Percentiles rank a stretch among this genome's conserved stretches.
These are phyloP conservation scores for human DNA, from an alignment of 2,113 vertebrate genomes.

Conservation along the genomic window DNA sequence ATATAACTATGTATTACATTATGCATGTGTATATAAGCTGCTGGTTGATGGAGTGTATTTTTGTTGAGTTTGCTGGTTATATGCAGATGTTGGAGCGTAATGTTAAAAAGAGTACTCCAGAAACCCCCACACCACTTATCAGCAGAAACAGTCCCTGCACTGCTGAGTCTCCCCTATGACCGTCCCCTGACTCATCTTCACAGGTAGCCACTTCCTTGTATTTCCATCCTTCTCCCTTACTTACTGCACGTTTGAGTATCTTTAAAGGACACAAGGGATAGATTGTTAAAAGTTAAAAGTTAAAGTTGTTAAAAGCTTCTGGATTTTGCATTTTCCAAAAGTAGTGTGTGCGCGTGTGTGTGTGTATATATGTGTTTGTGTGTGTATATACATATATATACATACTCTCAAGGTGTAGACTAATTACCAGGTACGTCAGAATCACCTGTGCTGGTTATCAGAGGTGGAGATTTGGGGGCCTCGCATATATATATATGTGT, in stretches of 20 bases:
- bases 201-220: too few species aligned
- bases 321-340: not conserved
- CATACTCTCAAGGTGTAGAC: not conserved
- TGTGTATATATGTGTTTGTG: fast-evolving
- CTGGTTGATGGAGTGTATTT: not conserved
- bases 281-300: not conserved
- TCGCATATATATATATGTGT: not conserved
- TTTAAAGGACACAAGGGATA: not conserved
- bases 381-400: too few species aligned
- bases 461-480: not conserved
- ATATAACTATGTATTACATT: too few species aligned
- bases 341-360: fast-evolving
- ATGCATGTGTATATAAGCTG: not conserved
- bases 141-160: not conserved
- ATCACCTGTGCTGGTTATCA: not conserved
- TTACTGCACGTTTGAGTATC: too few species aligned
- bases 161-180: fast-evolving
- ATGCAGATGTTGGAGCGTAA: not conserved
- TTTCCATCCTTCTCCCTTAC: not conserved
- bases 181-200: not conserved
- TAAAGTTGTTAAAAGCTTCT: not conserved
- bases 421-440: fast-evolving
- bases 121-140: not conserved
- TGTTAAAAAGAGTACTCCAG: not conserved
- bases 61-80: not conserved